A percentile compares a stretch with the other conserved stretches of the same genome.
Evolutionary conservation across 2,113 vertebrate genomes (phyloP).

Genomic region (Hippolais icterina): DNA sequence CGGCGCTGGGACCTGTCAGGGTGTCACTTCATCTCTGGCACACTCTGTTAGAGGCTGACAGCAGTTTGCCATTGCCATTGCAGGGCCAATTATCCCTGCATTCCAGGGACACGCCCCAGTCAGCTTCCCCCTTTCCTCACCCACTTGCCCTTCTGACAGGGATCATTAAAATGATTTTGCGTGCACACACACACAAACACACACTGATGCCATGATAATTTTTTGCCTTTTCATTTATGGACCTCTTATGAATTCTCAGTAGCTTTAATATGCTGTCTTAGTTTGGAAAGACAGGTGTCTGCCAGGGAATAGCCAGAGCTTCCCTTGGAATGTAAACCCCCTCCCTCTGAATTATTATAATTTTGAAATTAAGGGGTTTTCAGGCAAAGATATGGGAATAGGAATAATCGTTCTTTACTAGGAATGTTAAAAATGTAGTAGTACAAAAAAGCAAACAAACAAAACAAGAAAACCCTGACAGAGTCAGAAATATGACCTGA

Average conservation of each 20-base stretch:
- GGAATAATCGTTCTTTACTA: no score
- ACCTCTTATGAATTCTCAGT: background rate
- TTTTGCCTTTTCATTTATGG: background rate
- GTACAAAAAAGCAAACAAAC: no score
- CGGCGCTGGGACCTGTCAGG: background rate
- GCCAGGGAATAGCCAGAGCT: no score
- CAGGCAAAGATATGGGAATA: no score
- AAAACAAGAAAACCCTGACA: no score
- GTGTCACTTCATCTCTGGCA: conserved; percentile 16
- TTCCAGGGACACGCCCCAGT: background rate
- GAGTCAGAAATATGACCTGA: no score
- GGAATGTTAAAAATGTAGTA: no score
- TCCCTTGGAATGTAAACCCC: no score
- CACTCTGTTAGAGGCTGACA: conserved; percentile 17
- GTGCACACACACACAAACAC: background rate
- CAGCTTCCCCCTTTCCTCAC: background rate
- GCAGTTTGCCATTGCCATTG: background rate
- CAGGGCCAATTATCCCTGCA: conserved; percentile 60
- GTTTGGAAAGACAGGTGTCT: no score
- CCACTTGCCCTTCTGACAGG: background rate
- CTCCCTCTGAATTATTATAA: no score
- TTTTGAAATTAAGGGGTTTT: no score
- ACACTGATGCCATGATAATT: background rate
- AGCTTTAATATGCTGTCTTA: background rate
- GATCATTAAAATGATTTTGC: conserved; percentile 27